Conservation (phyloP, 2,797 vertebrate species). For the Eupleurogrammus muticus region DNA sequence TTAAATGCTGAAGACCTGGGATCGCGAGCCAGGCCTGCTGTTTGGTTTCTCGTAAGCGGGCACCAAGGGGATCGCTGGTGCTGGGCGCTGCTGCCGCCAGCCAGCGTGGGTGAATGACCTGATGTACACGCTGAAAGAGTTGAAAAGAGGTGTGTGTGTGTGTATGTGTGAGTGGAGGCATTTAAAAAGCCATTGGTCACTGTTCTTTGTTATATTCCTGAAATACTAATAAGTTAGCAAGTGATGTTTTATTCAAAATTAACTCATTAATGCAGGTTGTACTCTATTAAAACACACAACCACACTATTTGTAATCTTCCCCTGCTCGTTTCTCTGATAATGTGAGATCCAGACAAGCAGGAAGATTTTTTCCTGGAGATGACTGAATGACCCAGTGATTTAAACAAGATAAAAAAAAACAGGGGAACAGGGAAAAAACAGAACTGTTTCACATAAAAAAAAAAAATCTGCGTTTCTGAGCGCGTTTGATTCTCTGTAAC, state of each 20-base stretch:
- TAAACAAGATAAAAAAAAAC: too few species aligned
- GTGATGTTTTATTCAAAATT: constrained; percentile 15
- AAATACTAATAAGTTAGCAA: not conserved
- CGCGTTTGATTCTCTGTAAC: too few species aligned
- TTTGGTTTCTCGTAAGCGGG: constrained; percentile 46
- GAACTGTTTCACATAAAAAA: too few species aligned
- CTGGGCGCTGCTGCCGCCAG: constrained; percentile 30
- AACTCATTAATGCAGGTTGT: not conserved
- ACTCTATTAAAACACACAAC: not conserved
- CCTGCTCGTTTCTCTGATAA: too few species aligned
- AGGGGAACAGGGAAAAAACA: too few species aligned
- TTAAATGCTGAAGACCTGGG: constrained; percentile 29
- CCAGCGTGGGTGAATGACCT: constrained; percentile 47
- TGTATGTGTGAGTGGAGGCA: constrained; percentile 18
- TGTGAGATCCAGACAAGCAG: too few species aligned
- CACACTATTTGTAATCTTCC: too few species aligned
- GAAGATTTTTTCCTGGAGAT: too few species aligned
- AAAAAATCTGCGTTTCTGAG: too few species aligned
- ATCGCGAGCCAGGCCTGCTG: constrained; percentile 48
- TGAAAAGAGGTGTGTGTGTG: constrained; percentile 19
- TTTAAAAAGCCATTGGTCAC: constrained; percentile 27
- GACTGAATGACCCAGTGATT: too few species aligned
- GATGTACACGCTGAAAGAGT: constrained; percentile 42
- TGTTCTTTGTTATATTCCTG: not conserved
- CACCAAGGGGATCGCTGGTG: constrained; percentile 23